Percentiles rank a stretch among this genome's conserved stretches.
Conservation (phyloP, 2,113 vertebrate species). For the Fulmarus glacialis region DNA sequence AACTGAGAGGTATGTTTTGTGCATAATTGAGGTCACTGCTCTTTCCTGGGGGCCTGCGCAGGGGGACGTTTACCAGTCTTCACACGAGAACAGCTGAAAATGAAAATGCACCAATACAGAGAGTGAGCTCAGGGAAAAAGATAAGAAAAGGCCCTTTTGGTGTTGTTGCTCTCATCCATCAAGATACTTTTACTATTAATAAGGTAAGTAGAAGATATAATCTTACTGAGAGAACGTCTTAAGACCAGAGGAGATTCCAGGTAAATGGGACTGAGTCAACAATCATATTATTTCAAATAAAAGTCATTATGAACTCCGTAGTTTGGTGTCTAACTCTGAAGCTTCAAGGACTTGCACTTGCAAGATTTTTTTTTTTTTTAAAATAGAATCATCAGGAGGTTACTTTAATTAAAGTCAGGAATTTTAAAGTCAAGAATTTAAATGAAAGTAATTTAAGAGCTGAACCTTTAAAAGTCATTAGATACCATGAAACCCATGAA, state of each 20-base stretch:
- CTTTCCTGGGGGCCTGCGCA: neutral
- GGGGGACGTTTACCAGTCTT: neutral
- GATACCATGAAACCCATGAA: neutral
- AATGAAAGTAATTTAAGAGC: neutral
- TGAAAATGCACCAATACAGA: neutral
- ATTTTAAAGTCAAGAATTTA: neutral
- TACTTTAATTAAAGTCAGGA: neutral
- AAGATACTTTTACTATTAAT: neutral
- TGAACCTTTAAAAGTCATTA: neutral
- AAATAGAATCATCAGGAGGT: neutral
- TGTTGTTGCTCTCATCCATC: neutral
- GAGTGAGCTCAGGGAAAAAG: neutral
- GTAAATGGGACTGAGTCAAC: neutral
- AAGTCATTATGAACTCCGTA: neutral
- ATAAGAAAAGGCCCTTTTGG: neutral
- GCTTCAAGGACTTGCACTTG: neutral
- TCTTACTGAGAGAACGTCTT: rapidly evolving
- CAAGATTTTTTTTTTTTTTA: neutral
- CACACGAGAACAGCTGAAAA: neutral
- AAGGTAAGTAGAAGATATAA: neutral
- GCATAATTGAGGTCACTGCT: neutral
- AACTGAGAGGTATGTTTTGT: neutral
- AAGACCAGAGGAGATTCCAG: neutral
- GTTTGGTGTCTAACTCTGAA: neutral
- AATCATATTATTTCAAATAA: neutral